Evolutionary conservation across 2,797 vertebrate genomes (phyloP).

Genomic region (Huso huso): DNA sequence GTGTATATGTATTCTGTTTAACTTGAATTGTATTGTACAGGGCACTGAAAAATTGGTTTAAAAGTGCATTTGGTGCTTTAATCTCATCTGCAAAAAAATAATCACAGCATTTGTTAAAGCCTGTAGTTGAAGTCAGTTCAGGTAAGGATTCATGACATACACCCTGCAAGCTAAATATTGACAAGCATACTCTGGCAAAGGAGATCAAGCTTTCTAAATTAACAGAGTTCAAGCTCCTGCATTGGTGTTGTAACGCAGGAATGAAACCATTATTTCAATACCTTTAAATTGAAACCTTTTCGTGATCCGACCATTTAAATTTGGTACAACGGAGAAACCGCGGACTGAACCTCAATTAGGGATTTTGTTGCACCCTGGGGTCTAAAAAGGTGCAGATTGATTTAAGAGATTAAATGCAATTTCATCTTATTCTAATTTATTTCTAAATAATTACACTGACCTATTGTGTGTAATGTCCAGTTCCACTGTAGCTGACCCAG

Average conservation of each 20-base stretch:
- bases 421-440: constrained; percentile 19
- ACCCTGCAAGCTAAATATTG: constrained; percentile 55
- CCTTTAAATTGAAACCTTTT: constrained; percentile 26
- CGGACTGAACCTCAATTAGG: constrained; percentile 36
- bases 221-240: constrained; percentile 44
- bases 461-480: background rate
- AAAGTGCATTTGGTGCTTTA: background rate
- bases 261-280: constrained; percentile 47
- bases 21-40: background rate
- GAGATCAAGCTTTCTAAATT: constrained; percentile 60
- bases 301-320: constrained; percentile 28
- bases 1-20: background rate
- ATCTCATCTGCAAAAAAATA: constrained; percentile 38
- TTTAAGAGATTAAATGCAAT: constrained; percentile 27
- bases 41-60: constrained; percentile 1
- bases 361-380: constrained; percentile 41
- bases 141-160: constrained; percentile 39
- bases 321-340: constrained; percentile 38
- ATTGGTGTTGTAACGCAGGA: constrained; percentile 46
- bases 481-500: no score
- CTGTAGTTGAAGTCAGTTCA: constrained; percentile 52
- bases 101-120: constrained; percentile 52
- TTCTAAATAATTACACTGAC: background rate
- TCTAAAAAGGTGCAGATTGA: constrained; percentile 32
- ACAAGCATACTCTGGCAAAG: constrained; percentile 57